Evolutionary conservation across 2,113 vertebrate genomes (phyloP), one percentile per base, ranked within the genome.

Genomic region (Actinemys pallida): DNA sequence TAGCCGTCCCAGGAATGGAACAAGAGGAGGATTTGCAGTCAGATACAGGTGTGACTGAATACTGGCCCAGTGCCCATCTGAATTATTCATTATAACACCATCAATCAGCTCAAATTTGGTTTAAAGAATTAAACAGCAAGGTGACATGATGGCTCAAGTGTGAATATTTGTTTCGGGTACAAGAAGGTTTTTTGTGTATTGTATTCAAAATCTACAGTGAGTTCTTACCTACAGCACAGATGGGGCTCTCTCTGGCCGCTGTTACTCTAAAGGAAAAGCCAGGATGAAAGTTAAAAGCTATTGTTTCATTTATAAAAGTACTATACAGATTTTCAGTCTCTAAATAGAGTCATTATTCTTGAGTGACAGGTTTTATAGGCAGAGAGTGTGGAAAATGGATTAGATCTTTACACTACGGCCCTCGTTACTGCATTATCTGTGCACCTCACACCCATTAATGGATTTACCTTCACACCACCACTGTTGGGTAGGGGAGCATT

Each of bases 161-260:
- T 17, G 42, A 39, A 1, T 27, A 69, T 24, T 84, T 53, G 27
- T 45, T 83, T 49, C 3, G 56, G 20, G 20, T 35, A 93, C 84
- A 13, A 5, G 3, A 91, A 54, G 17, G 54, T 90, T 75, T 42
- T 24, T 25, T n/a, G 87, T 31, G 14, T 7, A 16, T 1, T 50
- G 25, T 20, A 27, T 1, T 62, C 25, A 9, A 3, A 57, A 31
- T 31, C 8, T 10, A 47, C 10, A 1, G 35, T 17, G 87, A 35
- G 13, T 62, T 79, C 97, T 98, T 97, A 98, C 98, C 98, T 98
- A 95, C 62, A 97, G 96, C 97, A 96, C 92, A 98, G 75, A 97
- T 69, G 39, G 5, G 8, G 79, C 57, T 94, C 90, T 96, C 96
- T 94, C 59, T 81, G 79, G 87, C 84, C 56, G 78, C 35, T 87